Conservation (phyloP, 2,113 vertebrate species). For the Corvus hawaiiensis region DNA sequence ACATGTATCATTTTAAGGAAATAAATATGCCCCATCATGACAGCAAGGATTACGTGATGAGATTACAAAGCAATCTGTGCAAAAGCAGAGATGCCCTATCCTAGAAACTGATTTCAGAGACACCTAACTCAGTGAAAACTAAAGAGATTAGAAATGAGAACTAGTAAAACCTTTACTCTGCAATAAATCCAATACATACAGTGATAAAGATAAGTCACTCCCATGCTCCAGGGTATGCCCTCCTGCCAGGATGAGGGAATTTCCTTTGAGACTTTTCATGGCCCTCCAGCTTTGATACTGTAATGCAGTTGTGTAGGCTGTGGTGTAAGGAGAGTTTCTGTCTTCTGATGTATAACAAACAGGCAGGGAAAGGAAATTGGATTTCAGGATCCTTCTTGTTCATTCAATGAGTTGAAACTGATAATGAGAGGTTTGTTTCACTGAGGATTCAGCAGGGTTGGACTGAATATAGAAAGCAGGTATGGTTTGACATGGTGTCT, state of each 20-base stretch:
- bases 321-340: neutral
- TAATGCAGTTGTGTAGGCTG: neutral
- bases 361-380: neutral
- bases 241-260: conserved; percentile 6
- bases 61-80: neutral
- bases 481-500: neutral
- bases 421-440: neutral
- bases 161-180: neutral
- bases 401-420: neutral
- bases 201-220: neutral
- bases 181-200: neutral
- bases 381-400: neutral
- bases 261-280: neutral
- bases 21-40: neutral
- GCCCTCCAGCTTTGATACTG: neutral
- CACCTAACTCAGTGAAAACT: neutral
- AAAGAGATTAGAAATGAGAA: neutral
- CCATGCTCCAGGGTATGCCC: neutral
- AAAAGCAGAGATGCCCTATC: neutral
- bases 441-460: neutral
- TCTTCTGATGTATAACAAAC: neutral
- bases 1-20: neutral
- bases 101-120: neutral
- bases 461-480: neutral
- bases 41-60: neutral